Percentiles rank a stretch among this genome's conserved stretches.
Conservation (phyloP, 2,113 vertebrate species). For the Podilymbus podiceps region DNA sequence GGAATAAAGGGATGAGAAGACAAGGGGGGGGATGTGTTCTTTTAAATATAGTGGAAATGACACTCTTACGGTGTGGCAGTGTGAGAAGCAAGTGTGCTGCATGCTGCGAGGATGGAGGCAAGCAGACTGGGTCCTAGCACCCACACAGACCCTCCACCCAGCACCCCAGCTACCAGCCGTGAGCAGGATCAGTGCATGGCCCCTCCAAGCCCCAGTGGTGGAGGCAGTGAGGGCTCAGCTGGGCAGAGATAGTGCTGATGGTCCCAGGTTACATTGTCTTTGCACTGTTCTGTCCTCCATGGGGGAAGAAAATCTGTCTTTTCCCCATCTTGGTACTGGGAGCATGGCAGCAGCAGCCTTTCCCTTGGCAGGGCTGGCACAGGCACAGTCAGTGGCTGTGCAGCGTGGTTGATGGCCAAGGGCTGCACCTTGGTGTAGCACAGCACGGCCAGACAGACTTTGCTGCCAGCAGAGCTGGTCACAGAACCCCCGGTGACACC, state of each 20-base stretch:
- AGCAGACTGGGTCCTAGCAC: neutral
- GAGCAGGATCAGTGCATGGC: accelerated
- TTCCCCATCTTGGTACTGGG: accelerated
- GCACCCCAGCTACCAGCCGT: neutral
- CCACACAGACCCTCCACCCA: accelerated
- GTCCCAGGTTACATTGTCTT: neutral
- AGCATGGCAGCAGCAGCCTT: neutral
- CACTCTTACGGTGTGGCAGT: neutral
- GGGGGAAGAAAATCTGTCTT: neutral
- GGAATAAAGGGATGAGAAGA: neutral
- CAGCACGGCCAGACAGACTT: neutral
- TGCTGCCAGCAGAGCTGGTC: neutral
- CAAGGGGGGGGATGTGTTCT: neutral
- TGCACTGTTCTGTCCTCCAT: neutral
- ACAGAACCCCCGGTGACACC: neutral
- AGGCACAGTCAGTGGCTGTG: neutral
- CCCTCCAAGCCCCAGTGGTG: neutral
- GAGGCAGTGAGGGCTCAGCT: neutral
- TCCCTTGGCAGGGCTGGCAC: neutral
- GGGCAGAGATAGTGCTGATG: neutral
- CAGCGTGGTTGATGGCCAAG: neutral
- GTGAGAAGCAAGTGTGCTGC: neutral
- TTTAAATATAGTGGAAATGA: neutral
- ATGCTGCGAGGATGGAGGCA: neutral
- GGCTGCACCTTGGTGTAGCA: neutral